Conservation (phyloP, 2,797 vertebrate species). For the Bradypus variegatus region DNA sequence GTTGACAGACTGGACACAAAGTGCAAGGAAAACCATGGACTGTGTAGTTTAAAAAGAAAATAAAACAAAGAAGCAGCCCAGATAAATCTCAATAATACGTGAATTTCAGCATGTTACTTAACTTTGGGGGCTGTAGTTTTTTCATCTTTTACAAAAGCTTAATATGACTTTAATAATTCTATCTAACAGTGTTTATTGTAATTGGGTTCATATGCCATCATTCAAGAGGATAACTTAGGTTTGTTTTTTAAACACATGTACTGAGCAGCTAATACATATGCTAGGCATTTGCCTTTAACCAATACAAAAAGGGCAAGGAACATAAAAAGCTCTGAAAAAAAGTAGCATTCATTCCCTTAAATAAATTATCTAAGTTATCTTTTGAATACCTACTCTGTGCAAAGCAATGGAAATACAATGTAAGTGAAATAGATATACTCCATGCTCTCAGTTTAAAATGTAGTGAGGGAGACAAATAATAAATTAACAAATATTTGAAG, state of each 20-base stretch:
- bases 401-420: constrained; percentile 23
- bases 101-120: constrained; percentile 2
- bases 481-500: neutral
- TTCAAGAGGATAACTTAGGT: neutral
- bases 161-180: neutral
- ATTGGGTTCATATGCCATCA: neutral
- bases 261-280: neutral
- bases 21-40: neutral
- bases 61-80: neutral
- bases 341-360: neutral
- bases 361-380: neutral
- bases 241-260: constrained; percentile 10
- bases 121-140: neutral
- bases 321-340: neutral
- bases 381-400: neutral
- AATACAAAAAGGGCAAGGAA: neutral
- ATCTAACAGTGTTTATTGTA: neutral
- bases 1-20: neutral
- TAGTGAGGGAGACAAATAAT: neutral
- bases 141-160: constrained; percentile 13
- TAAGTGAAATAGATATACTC: neutral
- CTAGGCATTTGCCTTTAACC: neutral
- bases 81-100: neutral
- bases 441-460: constrained; percentile 20
- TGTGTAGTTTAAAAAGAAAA: constrained; percentile 22